Conservation (phyloP, 1,140 invertebrate species). For the Drosophila santomea region DNA sequence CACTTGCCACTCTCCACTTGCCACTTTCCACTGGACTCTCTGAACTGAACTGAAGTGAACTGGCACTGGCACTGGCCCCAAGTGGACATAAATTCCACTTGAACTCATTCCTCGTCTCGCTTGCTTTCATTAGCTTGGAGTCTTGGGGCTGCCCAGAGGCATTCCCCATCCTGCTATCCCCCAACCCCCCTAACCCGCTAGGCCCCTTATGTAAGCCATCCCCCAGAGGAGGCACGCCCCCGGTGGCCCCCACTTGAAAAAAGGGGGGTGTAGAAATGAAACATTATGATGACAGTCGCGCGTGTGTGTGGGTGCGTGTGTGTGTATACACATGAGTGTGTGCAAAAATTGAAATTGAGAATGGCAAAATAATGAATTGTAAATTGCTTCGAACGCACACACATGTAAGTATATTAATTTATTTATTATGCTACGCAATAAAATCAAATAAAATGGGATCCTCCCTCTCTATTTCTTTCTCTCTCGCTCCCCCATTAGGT, state of each 20-base stretch:
- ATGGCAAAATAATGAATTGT: constrained; percentile 73
- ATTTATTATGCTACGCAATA: constrained; percentile 64
- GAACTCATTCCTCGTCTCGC: constrained; percentile 36
- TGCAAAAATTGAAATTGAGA: constrained; percentile 70
- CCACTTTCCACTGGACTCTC: too few relatives aligned
- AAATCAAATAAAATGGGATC: constrained; percentile 60
- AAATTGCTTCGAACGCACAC: constrained; percentile 51
- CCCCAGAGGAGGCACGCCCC: not conserved
- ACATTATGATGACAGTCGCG: constrained; percentile 67
- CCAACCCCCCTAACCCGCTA: not conserved
- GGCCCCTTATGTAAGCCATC: not conserved
- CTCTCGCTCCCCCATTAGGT: too few relatives aligned
- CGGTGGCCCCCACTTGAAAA: constrained; percentile 51
- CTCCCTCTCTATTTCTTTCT: too few relatives aligned
- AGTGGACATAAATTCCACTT: constrained; percentile 51
- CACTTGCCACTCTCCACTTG: too few relatives aligned
- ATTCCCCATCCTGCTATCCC: constrained; percentile 2
- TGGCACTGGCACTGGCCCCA: constrained; percentile 11
- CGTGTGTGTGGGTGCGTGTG: not conserved
- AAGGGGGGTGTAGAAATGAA: constrained; percentile 59
- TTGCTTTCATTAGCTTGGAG: constrained; percentile 37
- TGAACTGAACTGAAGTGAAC: too few relatives aligned
- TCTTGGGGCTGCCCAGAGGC: constrained; percentile 3
- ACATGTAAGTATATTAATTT: constrained; percentile 45
- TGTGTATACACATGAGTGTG: not conserved